These are phyloP conservation scores for Clusia tigrina DNA, from an alignment of 2,888 invertebrate species.

Conservation along the genomic window DNA sequence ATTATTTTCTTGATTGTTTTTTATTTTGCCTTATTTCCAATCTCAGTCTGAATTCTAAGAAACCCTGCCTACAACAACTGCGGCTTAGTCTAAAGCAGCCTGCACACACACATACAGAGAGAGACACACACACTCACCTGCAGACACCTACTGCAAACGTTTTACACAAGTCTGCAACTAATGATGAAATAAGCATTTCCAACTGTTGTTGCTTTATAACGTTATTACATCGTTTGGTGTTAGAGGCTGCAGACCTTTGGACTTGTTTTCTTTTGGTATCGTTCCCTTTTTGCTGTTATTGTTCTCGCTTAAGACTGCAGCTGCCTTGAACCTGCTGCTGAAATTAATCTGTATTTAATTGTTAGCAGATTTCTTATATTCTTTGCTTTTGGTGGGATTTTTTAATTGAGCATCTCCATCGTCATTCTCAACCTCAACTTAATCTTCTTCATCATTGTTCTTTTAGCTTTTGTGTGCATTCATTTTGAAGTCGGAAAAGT, in stretches of 20 bases:
- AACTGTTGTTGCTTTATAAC: not conserved
- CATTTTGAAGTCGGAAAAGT: too few species aligned
- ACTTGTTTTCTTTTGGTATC: not conserved
- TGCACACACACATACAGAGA: not conserved
- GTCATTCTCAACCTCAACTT: too few species aligned
- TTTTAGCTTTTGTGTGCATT: too few species aligned
- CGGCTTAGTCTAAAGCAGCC: not conserved
- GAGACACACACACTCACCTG: too few species aligned
- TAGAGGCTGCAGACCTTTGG: not conserved
- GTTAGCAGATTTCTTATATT: not conserved
- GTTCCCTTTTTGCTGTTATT: too few species aligned
- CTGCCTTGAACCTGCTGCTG: not conserved
- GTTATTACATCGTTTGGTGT: not conserved
- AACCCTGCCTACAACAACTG: not conserved
- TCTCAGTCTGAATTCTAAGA: not conserved
- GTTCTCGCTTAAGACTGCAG: too few species aligned
- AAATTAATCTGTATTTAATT: not conserved
- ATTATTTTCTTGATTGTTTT: not conserved
- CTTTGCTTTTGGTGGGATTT: not conserved
- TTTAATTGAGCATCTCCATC: too few species aligned
- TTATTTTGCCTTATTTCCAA: not conserved
- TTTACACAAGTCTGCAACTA: not conserved
- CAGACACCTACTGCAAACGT: not conserved
- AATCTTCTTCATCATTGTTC: too few species aligned
- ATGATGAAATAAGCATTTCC: not conserved